A percentile compares a stretch with the other conserved stretches of the same genome.
These are phyloP conservation scores for Gymnocheta viridis DNA, from an alignment of 2,888 invertebrate species.

Conservation along the genomic window DNA sequence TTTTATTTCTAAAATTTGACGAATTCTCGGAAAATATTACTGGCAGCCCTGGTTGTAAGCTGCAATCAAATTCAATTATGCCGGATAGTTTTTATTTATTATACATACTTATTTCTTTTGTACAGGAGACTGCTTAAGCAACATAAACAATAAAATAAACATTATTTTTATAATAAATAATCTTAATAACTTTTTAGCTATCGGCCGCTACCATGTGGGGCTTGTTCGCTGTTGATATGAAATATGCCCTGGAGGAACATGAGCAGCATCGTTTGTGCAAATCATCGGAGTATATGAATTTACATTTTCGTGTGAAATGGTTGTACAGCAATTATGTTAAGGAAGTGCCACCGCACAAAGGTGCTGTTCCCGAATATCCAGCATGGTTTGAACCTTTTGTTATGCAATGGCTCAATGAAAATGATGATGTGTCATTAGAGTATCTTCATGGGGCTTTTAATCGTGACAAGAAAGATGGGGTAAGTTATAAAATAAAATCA, in stretches of 20 bases:
- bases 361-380: slow-evolving; percentile 98
- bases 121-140: background rate
- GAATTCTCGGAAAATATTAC: too few species aligned
- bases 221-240: slow-evolving; percentile 97
- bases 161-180: background rate
- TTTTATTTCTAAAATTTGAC: too few species aligned
- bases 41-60: background rate
- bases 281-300: slow-evolving; percentile 99
- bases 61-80: background rate
- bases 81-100: background rate
- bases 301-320: slow-evolving; percentile 99
- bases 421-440: slow-evolving; percentile 99
- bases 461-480: slow-evolving; percentile 97
- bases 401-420: slow-evolving; percentile 99
- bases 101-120: background rate
- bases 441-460: slow-evolving; percentile 99
- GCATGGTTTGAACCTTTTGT: slow-evolving; percentile 99
- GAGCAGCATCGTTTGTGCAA: slow-evolving; percentile 97
- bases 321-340: slow-evolving; percentile 98
- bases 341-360: slow-evolving; percentile 98
- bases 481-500: slow-evolving; percentile 81
- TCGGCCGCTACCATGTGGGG: slow-evolving; percentile 99
- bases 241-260: slow-evolving; percentile 98
- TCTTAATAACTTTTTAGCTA: slow-evolving; percentile 85
- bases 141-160: background rate